phyloP scores from a whole-genome alignment of 1,140 invertebrate genomes.

The Sminthurides bifidus region DNA sequence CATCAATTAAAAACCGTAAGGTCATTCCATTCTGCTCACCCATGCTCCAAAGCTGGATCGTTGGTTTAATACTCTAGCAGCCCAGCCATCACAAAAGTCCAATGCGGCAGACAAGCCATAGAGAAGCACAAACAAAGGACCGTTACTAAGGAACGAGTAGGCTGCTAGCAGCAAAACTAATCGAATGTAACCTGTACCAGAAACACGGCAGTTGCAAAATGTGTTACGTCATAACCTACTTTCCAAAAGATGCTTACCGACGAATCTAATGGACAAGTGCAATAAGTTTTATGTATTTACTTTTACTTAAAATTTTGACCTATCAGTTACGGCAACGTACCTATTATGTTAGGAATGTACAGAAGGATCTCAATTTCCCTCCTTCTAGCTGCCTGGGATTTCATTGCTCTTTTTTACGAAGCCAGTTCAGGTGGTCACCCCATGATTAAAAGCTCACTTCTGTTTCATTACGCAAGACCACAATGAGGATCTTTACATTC shows the following conservation, averaged over 20 bases:
- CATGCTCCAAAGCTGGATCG: conserved; percentile 27
- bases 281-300: neutral
- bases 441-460: too few species aligned
- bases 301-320: neutral
- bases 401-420: too few species aligned
- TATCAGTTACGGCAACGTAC: conserved; percentile 10
- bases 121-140: conserved; percentile 3
- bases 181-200: conserved; percentile 16
- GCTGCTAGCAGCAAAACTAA: conserved; percentile 9
- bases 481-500: too few species aligned
- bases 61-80: conserved; percentile 24
- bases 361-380: conserved; percentile 9
- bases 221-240: neutral
- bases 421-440: too few species aligned
- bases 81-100: conserved; percentile 28
- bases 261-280: too few species aligned
- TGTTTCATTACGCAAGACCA: too few species aligned
- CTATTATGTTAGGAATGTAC: conserved; percentile 27
- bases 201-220: neutral
- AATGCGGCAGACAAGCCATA: conserved; percentile 14
- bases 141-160: neutral
- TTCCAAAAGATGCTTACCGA: neutral
- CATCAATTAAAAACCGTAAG: neutral
- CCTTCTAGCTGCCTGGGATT: neutral
- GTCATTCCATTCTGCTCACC: conserved; percentile 21